Base-by-base conservation (phyloP, 2,113 vertebrate species). In the Triplophysa tibetana region DNA sequence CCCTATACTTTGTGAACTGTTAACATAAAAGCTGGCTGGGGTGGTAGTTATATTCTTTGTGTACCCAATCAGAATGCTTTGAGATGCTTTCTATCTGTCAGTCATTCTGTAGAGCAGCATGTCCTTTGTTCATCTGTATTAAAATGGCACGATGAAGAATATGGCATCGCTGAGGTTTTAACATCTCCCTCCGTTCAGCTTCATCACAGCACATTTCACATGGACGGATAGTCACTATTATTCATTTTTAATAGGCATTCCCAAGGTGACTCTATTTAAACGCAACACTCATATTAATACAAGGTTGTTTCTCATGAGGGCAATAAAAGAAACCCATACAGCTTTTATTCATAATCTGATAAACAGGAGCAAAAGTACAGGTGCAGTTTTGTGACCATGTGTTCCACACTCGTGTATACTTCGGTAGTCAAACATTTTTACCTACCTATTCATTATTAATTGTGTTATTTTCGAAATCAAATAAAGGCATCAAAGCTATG, bases 221-320 rank as follows among this genome's bases (percentile, higher is more conserved):
- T 14, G 2, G 67, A 58, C 24, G 29, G 24, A 41, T 77, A 29
- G 29, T 54, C 75, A 65, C 29, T 3, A 19, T 61, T 29, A 43
- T 78, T 66, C 23, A 78, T 82, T 60, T 82, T 48, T 72, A 72
- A 82, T 73, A 72, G 21, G 45, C 33, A 54, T 63, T 26, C 69
- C 69, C 70, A 56, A 26, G 41, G 75, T 54, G 67, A 8, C 26
- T 63, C 48, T 73, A 73, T 80, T 74, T 73, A 80, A 41, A 41
- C 68, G 29, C n/a, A 80, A 66, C 7, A 19, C 19, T 58, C 41
- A 19, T 63, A 48, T 62, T 63, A 75, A 63, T 63, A 75, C 8
- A 48, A 8, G 60, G 41, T n/a, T 7, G 19, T 75, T 63, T 26
- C 33, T 38, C 33, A 38, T 19, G 56, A 75, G 60, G 16, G 41